Conservation (phyloP, 1,140 invertebrate species). For the Apis laboriosa region DNA sequence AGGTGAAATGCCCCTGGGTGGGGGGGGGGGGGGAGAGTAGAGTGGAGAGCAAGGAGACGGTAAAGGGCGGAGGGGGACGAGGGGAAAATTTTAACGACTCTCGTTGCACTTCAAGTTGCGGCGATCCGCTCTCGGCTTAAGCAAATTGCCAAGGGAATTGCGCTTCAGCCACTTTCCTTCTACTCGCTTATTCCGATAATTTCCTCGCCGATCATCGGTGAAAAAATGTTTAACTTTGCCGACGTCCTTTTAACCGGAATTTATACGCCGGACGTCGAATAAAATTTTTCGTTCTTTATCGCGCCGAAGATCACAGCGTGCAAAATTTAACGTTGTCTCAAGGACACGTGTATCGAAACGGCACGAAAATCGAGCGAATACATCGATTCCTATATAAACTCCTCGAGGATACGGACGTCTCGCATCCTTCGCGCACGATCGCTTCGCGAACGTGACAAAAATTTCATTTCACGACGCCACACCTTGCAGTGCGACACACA, state of each 20-base stretch:
- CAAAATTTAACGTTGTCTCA: background rate
- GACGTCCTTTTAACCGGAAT: conserved; percentile 31
- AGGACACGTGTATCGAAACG: background rate
- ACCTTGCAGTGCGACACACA: background rate
- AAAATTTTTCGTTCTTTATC: background rate
- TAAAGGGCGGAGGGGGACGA: background rate
- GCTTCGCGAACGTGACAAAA: conserved; percentile 45
- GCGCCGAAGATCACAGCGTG: background rate
- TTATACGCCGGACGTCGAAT: background rate
- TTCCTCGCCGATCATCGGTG: conserved; percentile 44
- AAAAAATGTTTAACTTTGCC: conserved; percentile 34
- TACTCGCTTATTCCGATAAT: conserved; percentile 63
- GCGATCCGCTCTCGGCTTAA: conserved; percentile 64
- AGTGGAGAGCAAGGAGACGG: conserved; percentile 11
- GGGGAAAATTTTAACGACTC: conserved; percentile 65
- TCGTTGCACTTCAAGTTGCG: conserved; percentile 61
- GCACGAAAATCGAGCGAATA: background rate
- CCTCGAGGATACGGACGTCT: background rate
- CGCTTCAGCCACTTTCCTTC: conserved; percentile 61
- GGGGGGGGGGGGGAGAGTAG: background rate
- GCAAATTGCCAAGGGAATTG: conserved; percentile 65
- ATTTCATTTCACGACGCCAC: conserved; percentile 28
- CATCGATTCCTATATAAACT: no score
- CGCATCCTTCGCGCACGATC: background rate
- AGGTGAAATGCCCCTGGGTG: conserved; percentile 45